A percentile compares a stretch with the other conserved stretches of the same genome.
These are phyloP conservation scores for Telmatherina bonti DNA, from an alignment of 2,797 vertebrate genomes.

Conservation along the genomic window DNA sequence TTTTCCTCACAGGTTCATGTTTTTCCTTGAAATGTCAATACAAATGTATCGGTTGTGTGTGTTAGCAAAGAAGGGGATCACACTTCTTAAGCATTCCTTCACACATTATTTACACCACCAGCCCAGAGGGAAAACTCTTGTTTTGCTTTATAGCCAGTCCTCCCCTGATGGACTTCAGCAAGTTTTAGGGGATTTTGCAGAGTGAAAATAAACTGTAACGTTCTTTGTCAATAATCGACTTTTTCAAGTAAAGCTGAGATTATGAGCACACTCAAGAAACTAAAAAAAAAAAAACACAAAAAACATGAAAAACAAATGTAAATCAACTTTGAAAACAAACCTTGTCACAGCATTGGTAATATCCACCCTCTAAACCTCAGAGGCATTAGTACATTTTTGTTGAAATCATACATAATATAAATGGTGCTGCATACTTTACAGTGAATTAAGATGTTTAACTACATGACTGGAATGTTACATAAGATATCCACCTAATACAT, in stretches of 20 bases:
- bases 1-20: background rate
- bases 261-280: no score
- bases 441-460: background rate
- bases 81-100: background rate
- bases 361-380: no score
- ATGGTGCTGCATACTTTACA: background rate
- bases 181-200: conserved; percentile 19
- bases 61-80: background rate
- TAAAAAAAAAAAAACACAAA: no score
- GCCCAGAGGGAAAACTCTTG: conserved; percentile 8
- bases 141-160: background rate
- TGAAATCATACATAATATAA: no score
- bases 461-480: background rate
- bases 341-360: no score
- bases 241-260: no score
- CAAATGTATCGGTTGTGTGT: background rate
- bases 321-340: no score
- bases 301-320: no score
- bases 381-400: no score
- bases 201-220: background rate
- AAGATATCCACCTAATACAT: conserved; percentile 17
- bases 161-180: conserved; percentile 15
- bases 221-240: background rate
- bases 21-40: background rate
- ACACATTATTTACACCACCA: conserved; percentile 2